Conservation (phyloP, 2,113 vertebrate species). For the Scartelaos histophorus region DNA sequence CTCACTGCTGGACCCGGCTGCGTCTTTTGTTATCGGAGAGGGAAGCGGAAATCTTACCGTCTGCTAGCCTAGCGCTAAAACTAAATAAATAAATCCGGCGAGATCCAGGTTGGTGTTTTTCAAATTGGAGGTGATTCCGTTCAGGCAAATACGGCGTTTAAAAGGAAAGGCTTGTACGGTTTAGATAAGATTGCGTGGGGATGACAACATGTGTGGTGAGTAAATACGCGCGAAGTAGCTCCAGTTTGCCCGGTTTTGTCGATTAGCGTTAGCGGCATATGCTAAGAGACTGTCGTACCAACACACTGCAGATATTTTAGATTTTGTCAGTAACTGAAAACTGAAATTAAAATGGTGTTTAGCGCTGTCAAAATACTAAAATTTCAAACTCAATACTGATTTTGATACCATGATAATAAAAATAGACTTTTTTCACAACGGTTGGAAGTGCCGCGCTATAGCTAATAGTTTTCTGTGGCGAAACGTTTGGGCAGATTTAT, state of each 20-base stretch:
- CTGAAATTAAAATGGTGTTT: neutral
- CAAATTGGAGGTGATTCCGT: neutral
- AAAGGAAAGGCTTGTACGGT: slow-evolving; percentile 6
- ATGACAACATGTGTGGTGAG: neutral
- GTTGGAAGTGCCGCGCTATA: too few species aligned
- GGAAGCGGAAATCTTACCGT: neutral
- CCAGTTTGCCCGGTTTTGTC: neutral
- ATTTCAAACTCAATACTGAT: too few species aligned
- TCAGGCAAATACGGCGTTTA: slow-evolving; percentile 14
- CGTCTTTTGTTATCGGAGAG: neutral
- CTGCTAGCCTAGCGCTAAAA: neutral
- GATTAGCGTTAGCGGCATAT: neutral
- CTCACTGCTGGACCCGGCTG: neutral
- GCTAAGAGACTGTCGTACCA: neutral
- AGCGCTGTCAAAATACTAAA: too few species aligned
- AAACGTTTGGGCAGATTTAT: too few species aligned
- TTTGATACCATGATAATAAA: too few species aligned
- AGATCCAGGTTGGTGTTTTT: neutral
- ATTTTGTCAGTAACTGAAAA: neutral
- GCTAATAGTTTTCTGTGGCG: too few species aligned
- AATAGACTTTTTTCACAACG: too few species aligned
- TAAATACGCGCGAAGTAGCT: neutral
- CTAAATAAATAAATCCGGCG: slow-evolving; percentile 1
- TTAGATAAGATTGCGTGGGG: neutral
- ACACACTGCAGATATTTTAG: neutral